These are phyloP conservation scores for Peromyscus maniculatus DNA, from an alignment of 2,113 vertebrate species.

Conservation along the genomic window DNA sequence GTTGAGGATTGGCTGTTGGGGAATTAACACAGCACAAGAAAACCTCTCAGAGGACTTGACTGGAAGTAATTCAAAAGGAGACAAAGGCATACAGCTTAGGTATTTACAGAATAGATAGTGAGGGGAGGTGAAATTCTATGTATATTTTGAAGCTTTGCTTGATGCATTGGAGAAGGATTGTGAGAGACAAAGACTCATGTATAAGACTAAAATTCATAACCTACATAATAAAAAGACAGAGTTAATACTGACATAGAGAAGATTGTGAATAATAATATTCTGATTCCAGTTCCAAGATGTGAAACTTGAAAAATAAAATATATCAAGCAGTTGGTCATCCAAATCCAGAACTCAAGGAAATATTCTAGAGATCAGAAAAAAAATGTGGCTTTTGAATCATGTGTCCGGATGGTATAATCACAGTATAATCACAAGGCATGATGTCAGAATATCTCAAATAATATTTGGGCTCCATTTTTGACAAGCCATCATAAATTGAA, in stretches of 20 bases:
- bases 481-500: neutral
- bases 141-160: neutral
- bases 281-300: neutral
- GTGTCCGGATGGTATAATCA: neutral
- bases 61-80: neutral
- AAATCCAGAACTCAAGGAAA: neutral
- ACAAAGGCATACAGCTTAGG: accelerated
- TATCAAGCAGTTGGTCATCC: neutral
- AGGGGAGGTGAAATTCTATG: neutral
- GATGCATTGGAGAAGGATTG: neutral
- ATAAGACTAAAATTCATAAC: neutral
- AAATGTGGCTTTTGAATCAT: neutral
- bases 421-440: neutral
- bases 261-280: neutral
- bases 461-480: too few relatives aligned
- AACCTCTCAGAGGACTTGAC: neutral
- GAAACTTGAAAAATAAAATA: neutral
- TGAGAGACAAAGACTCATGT: neutral
- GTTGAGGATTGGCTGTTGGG: neutral
- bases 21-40: neutral
- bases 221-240: neutral
- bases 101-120: neutral
- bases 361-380: neutral
- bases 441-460: neutral
- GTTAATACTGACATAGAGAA: neutral